Base-by-base conservation (phyloP, 2,888 invertebrate species). In the Pammene aurita region DNA sequence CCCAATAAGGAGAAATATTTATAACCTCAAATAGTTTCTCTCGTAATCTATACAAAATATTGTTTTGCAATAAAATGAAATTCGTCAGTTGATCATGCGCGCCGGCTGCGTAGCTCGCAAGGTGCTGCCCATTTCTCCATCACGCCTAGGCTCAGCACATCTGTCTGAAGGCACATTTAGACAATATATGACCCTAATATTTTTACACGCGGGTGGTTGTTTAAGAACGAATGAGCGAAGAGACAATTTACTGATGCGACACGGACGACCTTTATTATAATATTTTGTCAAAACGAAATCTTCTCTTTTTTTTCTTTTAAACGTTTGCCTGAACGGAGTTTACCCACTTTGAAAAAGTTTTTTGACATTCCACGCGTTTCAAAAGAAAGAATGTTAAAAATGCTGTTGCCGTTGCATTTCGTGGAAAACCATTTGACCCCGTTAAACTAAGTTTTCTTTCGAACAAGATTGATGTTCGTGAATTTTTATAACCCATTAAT, bases 381-480 rank as follows among this genome's bases (percentile, higher is more conserved):
- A 16, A 38, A 70, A 72, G 70, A 78, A 84, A 84, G 84, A 86
- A 85, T 88, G 82, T 84, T 84, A 78, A 84, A 85, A 89, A 86
- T 82, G 81, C 79, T 26, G 26, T 26, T 26, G 4, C 78, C 78
- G 81, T 80, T 77, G 78, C 81, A 83, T 86, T 87, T 83, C 79
- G 83, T 77, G 84, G 83, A 73, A 82, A 84, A 81, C 83, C 80
- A 80, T 82, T 83, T 88, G 87, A 88, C 89, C 89, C 84, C 83
- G 80, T 87, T 88, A 81, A 79, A 72, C 76, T 85, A 87, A 87
- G 78, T 88, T 89, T 83, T 80, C 76, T 78, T 79, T 83, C 81
- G 82, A 84, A 79, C 79, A 87, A 90, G 89, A 90, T 89, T 89
- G 86, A 89, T 89, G 88, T 84, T 88, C 80, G 76, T 61, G 50